Evolutionary conservation across 2,888 invertebrate species (phyloP).

Genomic region (Yponomeuta sedellus): DNA sequence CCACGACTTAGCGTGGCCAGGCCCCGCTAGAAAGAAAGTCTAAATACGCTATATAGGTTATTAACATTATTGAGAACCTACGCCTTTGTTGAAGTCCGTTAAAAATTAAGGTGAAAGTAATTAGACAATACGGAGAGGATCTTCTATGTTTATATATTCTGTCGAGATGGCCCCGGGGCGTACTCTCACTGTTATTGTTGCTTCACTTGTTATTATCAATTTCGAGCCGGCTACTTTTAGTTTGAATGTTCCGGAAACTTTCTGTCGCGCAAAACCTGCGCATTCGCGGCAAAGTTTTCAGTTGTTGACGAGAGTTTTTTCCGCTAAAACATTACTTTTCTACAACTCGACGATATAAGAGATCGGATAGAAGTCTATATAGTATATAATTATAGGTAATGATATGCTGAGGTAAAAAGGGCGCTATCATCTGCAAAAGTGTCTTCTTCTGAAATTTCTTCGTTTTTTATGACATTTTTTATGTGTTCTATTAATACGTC

Average conservation of each 20-base stretch:
- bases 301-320: background rate
- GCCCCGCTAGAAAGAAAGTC: no score
- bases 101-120: background rate
- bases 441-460: no score
- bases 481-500: no score
- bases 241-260: background rate
- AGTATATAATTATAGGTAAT: no score
- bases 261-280: background rate
- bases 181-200: background rate
- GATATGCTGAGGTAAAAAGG: no score
- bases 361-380: no score
- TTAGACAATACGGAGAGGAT: background rate
- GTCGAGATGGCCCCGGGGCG: background rate
- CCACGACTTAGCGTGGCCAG: no score
- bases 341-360: no score
- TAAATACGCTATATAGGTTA: no score
- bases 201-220: constrained; percentile 1
- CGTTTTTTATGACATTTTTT: no score
- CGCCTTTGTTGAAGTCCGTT: background rate
- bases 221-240: background rate
- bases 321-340: no score
- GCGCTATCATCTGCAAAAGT: no score
- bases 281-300: background rate
- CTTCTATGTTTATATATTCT: background rate
- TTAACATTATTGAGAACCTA: background rate